phyloP scores from a whole-genome alignment of 2,888 invertebrate genomes.

The Coelopa pilipes region DNA sequence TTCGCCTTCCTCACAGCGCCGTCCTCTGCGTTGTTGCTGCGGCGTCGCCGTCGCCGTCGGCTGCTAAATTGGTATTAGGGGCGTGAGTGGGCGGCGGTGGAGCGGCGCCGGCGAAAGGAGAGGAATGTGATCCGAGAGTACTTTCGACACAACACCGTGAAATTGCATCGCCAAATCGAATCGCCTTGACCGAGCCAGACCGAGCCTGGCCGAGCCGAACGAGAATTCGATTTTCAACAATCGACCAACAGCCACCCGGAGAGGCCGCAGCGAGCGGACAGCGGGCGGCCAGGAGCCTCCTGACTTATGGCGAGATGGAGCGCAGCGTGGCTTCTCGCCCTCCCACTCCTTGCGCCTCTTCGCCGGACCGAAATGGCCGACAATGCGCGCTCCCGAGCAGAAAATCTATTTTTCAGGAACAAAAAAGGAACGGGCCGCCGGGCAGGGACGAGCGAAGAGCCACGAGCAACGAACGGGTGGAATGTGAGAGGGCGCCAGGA shows the following conservation, averaged over 20 bases:
- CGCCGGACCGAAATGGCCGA: slow-evolving; percentile 26
- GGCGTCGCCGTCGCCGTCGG: neutral
- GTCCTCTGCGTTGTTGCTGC: no score
- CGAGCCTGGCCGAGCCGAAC: slow-evolving; percentile 66
- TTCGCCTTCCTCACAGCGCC: no score
- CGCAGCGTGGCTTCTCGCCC: slow-evolving; percentile 15
- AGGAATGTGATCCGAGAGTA: slow-evolving; percentile 13
- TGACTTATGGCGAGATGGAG: neutral
- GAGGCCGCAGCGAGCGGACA: no score
- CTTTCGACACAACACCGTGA: slow-evolving; percentile 54
- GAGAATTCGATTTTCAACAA: slow-evolving; percentile 63
- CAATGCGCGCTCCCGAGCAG: slow-evolving; percentile 39
- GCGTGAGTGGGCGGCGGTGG: neutral
- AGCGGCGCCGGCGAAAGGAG: neutral
- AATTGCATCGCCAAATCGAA: slow-evolving; percentile 66
- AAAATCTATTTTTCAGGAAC: slow-evolving; percentile 37
- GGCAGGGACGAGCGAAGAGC: no score
- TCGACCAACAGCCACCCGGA: slow-evolving; percentile 35
- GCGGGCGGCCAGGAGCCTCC: neutral
- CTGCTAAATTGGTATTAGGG: slow-evolving; percentile 21
- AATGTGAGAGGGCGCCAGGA: neutral
- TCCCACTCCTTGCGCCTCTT: neutral
- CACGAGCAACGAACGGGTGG: neutral
- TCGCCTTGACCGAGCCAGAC: slow-evolving; percentile 67
- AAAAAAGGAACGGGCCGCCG: slow-evolving; percentile 16